Base-by-base conservation (phyloP, 2,113 vertebrate genomes). In the Colaptes auratus region DNA sequence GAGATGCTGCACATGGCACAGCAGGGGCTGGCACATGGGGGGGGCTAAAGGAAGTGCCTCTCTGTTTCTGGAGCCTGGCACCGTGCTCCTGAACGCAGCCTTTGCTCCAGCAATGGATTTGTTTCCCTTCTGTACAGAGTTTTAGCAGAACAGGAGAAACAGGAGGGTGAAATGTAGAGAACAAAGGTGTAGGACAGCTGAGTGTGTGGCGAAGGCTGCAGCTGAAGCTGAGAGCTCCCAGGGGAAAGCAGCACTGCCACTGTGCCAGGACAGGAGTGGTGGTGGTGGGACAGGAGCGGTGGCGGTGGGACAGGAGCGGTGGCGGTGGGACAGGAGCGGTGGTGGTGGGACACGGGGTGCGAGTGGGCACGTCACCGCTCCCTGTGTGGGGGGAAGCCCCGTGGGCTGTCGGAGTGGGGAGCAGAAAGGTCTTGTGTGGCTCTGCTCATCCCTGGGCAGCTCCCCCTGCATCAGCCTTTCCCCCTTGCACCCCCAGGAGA, bases 401-500 rank as follows among this genome's bases (percentile, higher is more conserved):
- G 27, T 3, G 12, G 52, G 30, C 42, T 55, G 12, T 39, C 56
- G 23, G 60, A 8, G 25, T 31, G 4, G 55, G 61, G 33, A 15
- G 31, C 18, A 27, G 55, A 8, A 27, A 27, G 25, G 36, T 48
- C 46, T 76, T 0, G 0, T 8, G 18, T 27, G 82, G 58, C 73
- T 77, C 28, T 17, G 31, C 56, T 27, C 15, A 7, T 77, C 18
- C 12, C 71, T 12, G 12, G 16, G 55, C 2, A 9, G 28, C 25
- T 23, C 13, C 11, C 15, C 12, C 67, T 56, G 11, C 74, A 88
- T 66, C 33, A 15, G 23, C 58, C 60, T 85, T 28, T 69, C 50
- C 1, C 53, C 24, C 69, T 94, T 93, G 28, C n/a, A 5, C 93
- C 91, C 31, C 11, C 84, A 98, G 97, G 98, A 98, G 81, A 89